Conservation (phyloP, 1,140 invertebrate genomes). For the Trachymyrmex septentrionalis region DNA sequence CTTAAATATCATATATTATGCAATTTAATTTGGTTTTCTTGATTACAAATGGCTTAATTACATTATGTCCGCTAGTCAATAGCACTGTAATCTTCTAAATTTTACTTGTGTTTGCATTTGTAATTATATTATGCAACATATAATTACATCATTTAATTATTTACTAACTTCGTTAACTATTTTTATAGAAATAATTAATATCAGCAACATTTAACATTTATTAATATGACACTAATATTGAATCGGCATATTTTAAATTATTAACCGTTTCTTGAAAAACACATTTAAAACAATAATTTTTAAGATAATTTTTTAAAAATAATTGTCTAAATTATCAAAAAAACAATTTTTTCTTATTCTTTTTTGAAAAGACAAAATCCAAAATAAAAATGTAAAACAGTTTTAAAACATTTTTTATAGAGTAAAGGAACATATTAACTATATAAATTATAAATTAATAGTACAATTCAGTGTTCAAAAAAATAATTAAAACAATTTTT, state of each 20-base stretch:
- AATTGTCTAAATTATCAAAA: background rate
- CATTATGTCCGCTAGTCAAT: background rate
- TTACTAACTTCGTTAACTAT: background rate
- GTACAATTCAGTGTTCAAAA: background rate
- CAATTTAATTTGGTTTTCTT: conserved; percentile 29
- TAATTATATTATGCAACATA: conserved; percentile 7
- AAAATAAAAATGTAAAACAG: background rate
- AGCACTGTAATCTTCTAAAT: conserved; percentile 1
- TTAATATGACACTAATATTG: background rate
- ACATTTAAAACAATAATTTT: background rate
- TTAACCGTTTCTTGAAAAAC: background rate
- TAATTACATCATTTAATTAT: conserved; percentile 24
- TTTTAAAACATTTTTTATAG: background rate
- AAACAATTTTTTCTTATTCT: background rate
- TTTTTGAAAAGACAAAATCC: background rate
- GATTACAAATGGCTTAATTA: conserved; percentile 38
- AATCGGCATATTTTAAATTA: background rate
- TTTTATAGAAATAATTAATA: conserved; percentile 10
- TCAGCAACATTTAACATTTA: background rate
- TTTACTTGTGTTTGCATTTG: conserved; percentile 18
- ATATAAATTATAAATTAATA: background rate
- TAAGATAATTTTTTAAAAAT: background rate
- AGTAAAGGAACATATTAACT: background rate
- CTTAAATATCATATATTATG: background rate
- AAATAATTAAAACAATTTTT: background rate